Base-by-base conservation (phyloP, 2,797 vertebrate species). In the Coregonus suidteri region DNA sequence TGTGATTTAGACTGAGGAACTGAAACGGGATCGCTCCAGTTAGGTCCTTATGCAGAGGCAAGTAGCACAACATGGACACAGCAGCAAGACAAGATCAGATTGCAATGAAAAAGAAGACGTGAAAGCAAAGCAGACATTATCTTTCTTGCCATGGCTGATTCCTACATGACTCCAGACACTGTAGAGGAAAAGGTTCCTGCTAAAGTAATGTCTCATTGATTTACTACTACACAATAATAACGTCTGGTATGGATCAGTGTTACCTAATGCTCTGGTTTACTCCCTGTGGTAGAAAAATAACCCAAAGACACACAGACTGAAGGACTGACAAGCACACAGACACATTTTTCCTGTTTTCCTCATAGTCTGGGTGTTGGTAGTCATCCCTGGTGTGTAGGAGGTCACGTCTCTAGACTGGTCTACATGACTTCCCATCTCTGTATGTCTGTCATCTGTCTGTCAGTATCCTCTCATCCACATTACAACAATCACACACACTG, bases 281-380 rank as follows among this genome's bases (percentile, higher is more conserved):
- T 81, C 52, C 18, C 71, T 72, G 75, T 84, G 37, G 83, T 77
- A 80, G 54, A 76, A 71, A 77, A 84, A 74, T 9, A 47, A 47
- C 41, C 41, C 41, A 47, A 9, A 9, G 41, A 47, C 41, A 47
- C 41, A 47, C 41, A 47, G 41, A 47, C 41, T 34, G 31, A 34
- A 2, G 31, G 1, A 34, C 31, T 47, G 41, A 47, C 41, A 11
- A 9, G 37, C 37, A 41, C 37, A 41, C 6, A 41, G 37, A 41
- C 41, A 47, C 2, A 9, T 11, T 47, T 3, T 11, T 9, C 9
- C 41, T 47, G 41, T 47, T 47, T 47, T 47, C 9, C 7, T 47
- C 41, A 2, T 6, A 41, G 37, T 83, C 5, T 5, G 14, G 52
- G 1, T n/a, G 5, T 1, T 74, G 15, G 56, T 71, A 74, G 37